Conservation (phyloP, 1,140 invertebrate species). For the Pomphorhynchus laevis region DNA sequence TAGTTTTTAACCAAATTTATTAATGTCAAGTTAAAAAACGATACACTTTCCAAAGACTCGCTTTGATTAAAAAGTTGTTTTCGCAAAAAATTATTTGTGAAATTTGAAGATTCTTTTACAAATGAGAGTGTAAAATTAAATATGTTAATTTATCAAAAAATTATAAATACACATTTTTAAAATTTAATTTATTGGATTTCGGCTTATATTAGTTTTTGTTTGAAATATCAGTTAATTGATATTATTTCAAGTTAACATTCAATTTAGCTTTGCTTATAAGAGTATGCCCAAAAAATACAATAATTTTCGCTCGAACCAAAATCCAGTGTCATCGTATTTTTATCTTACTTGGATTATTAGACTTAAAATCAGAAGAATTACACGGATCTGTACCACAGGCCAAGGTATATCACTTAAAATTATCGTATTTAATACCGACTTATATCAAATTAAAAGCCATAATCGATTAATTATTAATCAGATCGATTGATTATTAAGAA, state of each 20-base stretch:
- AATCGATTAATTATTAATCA: conserved; percentile 11
- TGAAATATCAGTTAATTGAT: background rate
- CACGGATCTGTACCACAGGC: conserved; percentile 74
- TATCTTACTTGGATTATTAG: conserved; percentile 49
- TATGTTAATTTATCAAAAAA: background rate
- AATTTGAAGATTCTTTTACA: no score
- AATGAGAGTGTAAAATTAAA: no score
- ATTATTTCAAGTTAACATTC: conserved; percentile 10
- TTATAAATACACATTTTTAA: background rate
- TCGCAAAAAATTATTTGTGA: no score
- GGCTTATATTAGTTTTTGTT: conserved; percentile 3
- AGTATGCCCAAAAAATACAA: conserved; percentile 56
- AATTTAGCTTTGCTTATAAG: conserved; percentile 44
- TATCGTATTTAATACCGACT: conserved; percentile 10
- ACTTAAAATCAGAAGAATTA: conserved; percentile 47
- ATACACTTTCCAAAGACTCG: no score
- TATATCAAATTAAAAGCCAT: conserved; percentile 14
- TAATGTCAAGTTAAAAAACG: no score
- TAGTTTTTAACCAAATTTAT: no score
- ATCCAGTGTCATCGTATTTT: conserved; percentile 58
- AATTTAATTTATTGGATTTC: background rate
- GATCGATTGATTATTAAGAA: no score
- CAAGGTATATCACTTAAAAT: conserved; percentile 14
- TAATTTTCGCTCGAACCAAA: conserved; percentile 82
- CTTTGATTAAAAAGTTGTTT: no score